phyloP scores from a whole-genome alignment of 2,113 vertebrate genomes.

The Lota lota region DNA sequence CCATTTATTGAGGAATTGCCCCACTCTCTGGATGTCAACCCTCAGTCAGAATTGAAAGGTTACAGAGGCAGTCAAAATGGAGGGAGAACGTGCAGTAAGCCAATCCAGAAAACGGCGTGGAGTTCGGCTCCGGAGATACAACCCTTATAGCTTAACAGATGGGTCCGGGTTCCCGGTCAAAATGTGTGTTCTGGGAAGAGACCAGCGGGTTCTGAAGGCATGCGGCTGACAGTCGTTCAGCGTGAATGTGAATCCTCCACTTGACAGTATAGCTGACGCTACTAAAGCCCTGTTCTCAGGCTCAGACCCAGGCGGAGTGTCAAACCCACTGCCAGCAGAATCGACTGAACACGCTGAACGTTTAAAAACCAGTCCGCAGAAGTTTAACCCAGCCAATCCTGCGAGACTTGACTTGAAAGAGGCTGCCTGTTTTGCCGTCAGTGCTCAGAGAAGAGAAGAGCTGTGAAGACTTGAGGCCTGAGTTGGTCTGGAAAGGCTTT shows the following conservation, averaged over 20 bases:
- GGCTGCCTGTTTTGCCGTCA: background rate
- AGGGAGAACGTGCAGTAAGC: too few relatives aligned
- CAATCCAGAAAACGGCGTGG: background rate
- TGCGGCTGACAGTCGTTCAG: constrained; percentile 24
- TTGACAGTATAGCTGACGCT: constrained; percentile 1
- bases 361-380: constrained; percentile 6
- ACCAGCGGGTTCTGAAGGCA: constrained; percentile 14
- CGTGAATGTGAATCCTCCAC: constrained; percentile 40
- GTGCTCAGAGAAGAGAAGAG: background rate
- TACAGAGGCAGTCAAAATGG: too few relatives aligned
- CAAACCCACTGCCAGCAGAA: constrained; percentile 1
- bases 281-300: too few relatives aligned
- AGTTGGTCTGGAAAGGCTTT: too few relatives aligned
- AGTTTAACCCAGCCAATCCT: background rate
- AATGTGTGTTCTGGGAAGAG: constrained; percentile 34
- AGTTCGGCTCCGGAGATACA: too few relatives aligned
- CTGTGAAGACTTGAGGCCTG: too few relatives aligned
- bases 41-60: too few relatives aligned
- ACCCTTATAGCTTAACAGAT: too few relatives aligned
- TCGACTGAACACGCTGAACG: constrained; percentile 31
- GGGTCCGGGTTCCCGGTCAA: constrained; percentile 5
- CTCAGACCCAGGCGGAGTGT: background rate
- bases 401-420: background rate
- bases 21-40: too few relatives aligned
- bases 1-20: too few relatives aligned